phyloP scores from a whole-genome alignment of 2,888 invertebrate species.

The Apamea crenata region DNA sequence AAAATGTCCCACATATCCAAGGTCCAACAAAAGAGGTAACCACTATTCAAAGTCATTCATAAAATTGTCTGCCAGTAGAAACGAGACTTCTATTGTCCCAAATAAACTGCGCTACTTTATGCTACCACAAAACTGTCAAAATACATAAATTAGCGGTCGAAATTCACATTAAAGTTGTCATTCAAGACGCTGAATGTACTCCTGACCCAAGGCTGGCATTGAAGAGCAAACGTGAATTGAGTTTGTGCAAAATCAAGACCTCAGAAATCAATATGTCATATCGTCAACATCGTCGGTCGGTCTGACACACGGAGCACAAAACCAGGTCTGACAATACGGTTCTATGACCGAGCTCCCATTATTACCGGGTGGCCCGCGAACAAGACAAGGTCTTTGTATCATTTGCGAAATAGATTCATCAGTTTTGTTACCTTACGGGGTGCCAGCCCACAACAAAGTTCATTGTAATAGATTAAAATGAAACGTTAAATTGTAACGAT shows the following conservation, averaged over 20 bases:
- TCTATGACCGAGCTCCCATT: constrained; percentile 73
- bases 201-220: constrained; percentile 60
- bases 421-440: constrained; percentile 77
- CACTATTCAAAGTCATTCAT: constrained; percentile 33
- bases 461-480: constrained; percentile 47
- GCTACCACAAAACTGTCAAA: constrained; percentile 56
- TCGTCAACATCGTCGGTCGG: constrained; percentile 72
- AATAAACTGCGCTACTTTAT: constrained; percentile 31
- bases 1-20: constrained; percentile 16
- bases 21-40: constrained; percentile 29
- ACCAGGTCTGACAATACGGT: constrained; percentile 78
- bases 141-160: constrained; percentile 51
- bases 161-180: constrained; percentile 60
- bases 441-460: constrained; percentile 54
- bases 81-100: constrained; percentile 17
- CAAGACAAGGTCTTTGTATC: constrained; percentile 75
- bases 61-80: constrained; percentile 31
- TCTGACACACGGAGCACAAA: too few species aligned
- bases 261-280: constrained; percentile 78
- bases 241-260: constrained; percentile 75
- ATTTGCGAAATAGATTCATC: constrained; percentile 81
- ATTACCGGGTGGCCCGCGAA: constrained; percentile 85
- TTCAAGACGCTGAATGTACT: constrained; percentile 56
- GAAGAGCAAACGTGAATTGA: constrained; percentile 70
- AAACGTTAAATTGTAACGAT: constrained; percentile 45